These are phyloP conservation scores for Tangara arthus DNA, from an alignment of 2,797 vertebrate species.

Conservation along the genomic window DNA sequence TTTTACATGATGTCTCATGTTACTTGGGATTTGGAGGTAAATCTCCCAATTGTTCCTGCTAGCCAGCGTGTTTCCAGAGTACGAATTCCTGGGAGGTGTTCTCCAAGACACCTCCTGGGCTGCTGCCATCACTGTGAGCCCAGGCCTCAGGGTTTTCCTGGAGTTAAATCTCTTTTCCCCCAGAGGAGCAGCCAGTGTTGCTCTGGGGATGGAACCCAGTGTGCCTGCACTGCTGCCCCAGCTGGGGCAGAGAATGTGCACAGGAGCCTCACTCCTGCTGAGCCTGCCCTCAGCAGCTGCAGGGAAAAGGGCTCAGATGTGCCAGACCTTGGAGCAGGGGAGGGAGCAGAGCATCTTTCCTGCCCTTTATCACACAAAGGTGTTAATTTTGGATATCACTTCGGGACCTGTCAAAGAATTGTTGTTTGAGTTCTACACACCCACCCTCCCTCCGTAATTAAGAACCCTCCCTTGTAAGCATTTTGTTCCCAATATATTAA, in stretches of 20 bases:
- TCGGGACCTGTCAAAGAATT: not conserved
- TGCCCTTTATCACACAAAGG: not conserved
- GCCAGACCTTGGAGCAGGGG: too few species aligned
- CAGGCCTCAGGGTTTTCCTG: not conserved
- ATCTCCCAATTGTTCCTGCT: not conserved
- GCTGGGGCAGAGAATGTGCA: fast-evolving
- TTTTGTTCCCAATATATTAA: not conserved
- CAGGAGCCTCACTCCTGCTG: not conserved
- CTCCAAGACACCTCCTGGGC: not conserved
- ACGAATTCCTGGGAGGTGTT: not conserved
- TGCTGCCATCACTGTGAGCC: not conserved
- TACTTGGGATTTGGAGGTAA: not conserved
- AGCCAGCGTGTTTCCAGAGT: not conserved
- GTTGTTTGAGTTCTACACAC: not conserved
- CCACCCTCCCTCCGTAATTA: fast-evolving
- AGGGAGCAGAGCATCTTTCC: not conserved
- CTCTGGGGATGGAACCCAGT: fast-evolving
- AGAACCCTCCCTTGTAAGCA: not conserved
- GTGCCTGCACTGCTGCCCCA: not conserved
- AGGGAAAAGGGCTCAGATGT: not conserved
- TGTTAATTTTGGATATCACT: not conserved
- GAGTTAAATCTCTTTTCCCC: not conserved
- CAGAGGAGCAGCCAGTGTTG: too few species aligned
- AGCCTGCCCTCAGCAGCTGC: not conserved
- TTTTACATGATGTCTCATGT: conserved; percentile 5